Percentiles rank a stretch among this genome's conserved stretches.
Conservation (phyloP, 2,113 vertebrate species). For the Thamnaconus septentrionalis region DNA sequence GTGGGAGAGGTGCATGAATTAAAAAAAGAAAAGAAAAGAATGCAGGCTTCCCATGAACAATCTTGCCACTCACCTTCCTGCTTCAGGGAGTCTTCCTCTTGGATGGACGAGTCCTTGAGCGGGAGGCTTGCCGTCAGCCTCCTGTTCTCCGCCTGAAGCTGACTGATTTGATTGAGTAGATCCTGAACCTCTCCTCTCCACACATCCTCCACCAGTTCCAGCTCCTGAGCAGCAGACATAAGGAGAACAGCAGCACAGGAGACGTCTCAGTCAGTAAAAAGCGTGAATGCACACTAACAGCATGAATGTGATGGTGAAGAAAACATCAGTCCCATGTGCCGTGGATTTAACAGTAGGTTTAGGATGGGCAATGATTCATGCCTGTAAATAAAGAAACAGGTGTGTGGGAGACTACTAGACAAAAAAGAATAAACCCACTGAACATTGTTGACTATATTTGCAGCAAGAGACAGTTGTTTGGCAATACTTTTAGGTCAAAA, state of each 20-base stretch:
- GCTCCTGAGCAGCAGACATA: constrained; percentile 72
- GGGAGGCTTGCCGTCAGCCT: constrained; percentile 83
- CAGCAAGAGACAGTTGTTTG: no score
- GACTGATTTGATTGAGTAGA: constrained; percentile 86
- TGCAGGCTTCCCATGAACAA: neutral
- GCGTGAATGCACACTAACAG: neutral
- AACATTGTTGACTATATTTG: no score
- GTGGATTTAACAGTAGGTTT: no score
- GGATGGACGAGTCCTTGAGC: constrained; percentile 77
- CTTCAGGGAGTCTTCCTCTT: constrained; percentile 84
- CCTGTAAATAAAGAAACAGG: no score
- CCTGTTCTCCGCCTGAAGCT: constrained; percentile 90
- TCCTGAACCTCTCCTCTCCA: constrained; percentile 94
- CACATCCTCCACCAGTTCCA: constrained; percentile 90
- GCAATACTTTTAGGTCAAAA: no score
- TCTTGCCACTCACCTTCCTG: constrained; percentile 79
- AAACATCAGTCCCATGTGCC: no score
- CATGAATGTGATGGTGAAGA: no score
- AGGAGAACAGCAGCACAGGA: neutral
- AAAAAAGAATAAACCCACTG: no score
- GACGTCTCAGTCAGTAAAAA: neutral
- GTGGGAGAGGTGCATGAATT: no score
- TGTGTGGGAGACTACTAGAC: no score
- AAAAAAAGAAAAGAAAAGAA: no score
- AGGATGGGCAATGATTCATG: no score